Percentiles rank a stretch among this genome's conserved stretches.
phyloP scores from a whole-genome alignment of 2,113 vertebrate species.

The Colossoma macropomum region DNA sequence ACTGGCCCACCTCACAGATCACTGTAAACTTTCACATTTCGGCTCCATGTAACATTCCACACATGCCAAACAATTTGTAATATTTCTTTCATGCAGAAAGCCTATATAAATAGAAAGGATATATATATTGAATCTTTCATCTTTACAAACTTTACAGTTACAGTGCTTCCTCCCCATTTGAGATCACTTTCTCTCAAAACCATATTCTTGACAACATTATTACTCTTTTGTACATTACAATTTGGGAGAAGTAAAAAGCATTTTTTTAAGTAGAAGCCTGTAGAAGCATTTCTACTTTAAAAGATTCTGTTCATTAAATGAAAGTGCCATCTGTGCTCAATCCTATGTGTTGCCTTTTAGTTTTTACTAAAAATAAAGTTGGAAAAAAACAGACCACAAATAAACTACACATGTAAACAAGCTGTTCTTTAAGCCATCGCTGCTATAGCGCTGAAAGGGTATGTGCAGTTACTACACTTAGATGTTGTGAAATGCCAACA shows the following conservation, averaged over 20 bases:
- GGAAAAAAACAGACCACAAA: background rate
- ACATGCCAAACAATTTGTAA: constrained; percentile 7
- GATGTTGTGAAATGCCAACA: constrained; percentile 50
- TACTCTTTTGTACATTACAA: background rate
- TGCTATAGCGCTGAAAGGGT: background rate
- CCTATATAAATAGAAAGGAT: too few species aligned
- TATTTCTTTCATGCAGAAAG: background rate
- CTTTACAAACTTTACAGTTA: background rate
- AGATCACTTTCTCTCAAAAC: background rate
- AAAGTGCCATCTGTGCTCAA: background rate
- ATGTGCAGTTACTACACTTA: constrained; percentile 16
- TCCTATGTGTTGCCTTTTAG: background rate
- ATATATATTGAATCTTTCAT: background rate
- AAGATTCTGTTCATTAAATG: background rate
- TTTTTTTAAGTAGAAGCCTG: too few species aligned
- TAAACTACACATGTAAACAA: background rate
- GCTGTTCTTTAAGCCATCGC: background rate
- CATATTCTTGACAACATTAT: background rate
- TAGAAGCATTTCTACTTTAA: background rate
- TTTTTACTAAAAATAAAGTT: background rate
- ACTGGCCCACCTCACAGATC: constrained; percentile 20
- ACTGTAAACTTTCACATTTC: constrained; percentile 20
- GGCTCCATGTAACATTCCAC: constrained; percentile 34
- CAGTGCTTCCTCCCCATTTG: background rate
- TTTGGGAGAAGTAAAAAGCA: too few species aligned